A percentile compares a stretch with the other conserved stretches of the same genome.
phyloP scores from a whole-genome alignment of 2,113 vertebrate species.

The Fregetta grallaria region DNA sequence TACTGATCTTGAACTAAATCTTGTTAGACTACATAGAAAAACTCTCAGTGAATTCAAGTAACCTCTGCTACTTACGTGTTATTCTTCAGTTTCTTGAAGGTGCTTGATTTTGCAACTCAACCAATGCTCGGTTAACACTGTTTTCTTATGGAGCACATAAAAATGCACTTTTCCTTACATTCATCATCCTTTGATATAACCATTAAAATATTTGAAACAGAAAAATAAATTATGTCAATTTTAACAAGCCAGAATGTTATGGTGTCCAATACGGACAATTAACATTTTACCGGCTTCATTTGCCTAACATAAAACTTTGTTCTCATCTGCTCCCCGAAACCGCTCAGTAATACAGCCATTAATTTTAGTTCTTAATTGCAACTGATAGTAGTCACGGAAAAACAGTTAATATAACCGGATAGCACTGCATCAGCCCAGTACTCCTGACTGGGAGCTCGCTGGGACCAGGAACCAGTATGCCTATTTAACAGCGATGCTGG shows the following conservation, averaged over 20 bases:
- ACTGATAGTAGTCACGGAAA: not conserved
- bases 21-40: not conserved
- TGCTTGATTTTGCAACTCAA: not conserved
- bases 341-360: not conserved
- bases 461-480: not conserved
- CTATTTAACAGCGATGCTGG: not conserved
- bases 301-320: not conserved
- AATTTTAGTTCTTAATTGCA: not conserved
- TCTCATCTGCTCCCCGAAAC: not conserved
- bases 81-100: not conserved
- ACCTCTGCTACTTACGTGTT: not conserved
- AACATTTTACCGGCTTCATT: not conserved
- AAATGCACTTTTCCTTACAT: not conserved
- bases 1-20: not conserved
- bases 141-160: not conserved
- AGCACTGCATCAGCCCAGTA: not conserved
- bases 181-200: not conserved
- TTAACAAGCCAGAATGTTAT: not conserved
- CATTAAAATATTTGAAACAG: not conserved
- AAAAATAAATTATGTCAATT: not conserved
- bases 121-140: not conserved
- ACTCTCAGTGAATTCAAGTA: not conserved
- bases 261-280: not conserved
- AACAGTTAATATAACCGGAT: not conserved
- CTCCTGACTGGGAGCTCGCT: not conserved